phyloP scores from a whole-genome alignment of 1,140 invertebrate species.

The Macrocentrus cingulum region DNA sequence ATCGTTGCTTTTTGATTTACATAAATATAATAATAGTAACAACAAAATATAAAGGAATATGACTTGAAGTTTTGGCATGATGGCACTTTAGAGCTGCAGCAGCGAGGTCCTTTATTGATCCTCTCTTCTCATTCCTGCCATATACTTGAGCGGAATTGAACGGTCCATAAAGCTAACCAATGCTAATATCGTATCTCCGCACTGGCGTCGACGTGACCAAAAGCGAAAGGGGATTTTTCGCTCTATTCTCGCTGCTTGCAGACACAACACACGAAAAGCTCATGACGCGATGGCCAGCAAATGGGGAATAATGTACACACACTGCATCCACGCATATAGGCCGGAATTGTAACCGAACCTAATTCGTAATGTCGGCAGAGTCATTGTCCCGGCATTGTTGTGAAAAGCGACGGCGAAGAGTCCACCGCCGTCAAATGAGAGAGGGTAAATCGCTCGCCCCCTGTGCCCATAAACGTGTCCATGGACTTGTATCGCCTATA shows the following conservation, averaged over 20 bases:
- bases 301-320: too few relatives aligned
- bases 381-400: conserved; percentile 51
- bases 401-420: conserved; percentile 16
- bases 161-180: conserved; percentile 61
- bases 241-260: background rate
- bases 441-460: conserved; percentile 19
- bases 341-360: conserved; percentile 58
- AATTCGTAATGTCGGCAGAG: conserved; percentile 55
- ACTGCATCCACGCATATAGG: too few relatives aligned
- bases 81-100: conserved; percentile 51
- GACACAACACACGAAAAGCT: too few relatives aligned
- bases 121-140: too few relatives aligned
- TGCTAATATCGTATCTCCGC: conserved; percentile 58
- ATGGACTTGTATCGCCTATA: conserved; percentile 38
- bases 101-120: conserved; percentile 59
- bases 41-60: conserved; percentile 1
- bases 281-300: too few relatives aligned
- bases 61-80: conserved; percentile 45
- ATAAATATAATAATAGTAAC: background rate
- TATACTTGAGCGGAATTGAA: conserved; percentile 54
- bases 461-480: conserved; percentile 24
- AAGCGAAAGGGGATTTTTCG: conserved; percentile 4
- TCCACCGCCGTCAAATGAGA: conserved; percentile 7
- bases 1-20: too few relatives aligned
- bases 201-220: conserved; percentile 45